Evolutionary conservation across 92 coral and sea anemone genomes (phyloP), one percentile per base, ranked within the genome.

Genomic region (Phymanthus crucifer): DNA sequence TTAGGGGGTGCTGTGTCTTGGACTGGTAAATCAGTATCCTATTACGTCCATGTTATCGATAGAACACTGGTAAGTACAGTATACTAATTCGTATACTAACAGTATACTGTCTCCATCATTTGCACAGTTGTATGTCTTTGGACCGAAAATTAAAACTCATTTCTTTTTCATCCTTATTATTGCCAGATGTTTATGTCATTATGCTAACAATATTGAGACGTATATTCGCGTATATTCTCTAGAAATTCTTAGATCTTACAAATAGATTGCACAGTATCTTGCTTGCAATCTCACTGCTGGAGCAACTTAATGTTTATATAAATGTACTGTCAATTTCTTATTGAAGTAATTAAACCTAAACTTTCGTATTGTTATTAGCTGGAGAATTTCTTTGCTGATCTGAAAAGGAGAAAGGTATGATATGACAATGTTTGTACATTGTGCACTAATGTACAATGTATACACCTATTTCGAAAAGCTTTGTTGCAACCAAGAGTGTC

Each of bases 11-110:
- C 98, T 35, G 99, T 96, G 7, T 96, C 99, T 2, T 96, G 99
- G 99, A 96, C 99, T 23, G 99, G 99, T 3, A 93, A 91, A 67
- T 93, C 99, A 23, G 99, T 96, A 11, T 96, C 99, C 0, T 96
- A 96, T 85, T 96, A 90, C 83, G 91, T 96, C 3, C 99, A 96
- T 74, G 89, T 89, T 75, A 87, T 96, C 70, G 99, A 96, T 75
- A 93, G 99, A 66, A 96, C 98, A 16, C 73, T 96, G 90, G 97
- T 92, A 54, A 81, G 92, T 34, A 64, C 10, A 35, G 4, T 35
- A 8, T n/a, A 32, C 31, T 21, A 6, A 4, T 29, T 54, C 64
- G 21, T 2, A 10, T 17, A 45, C 50, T 45, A n/a, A n/a, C n/a
- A n/a, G n/a, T n/a, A n/a, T n/a, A n/a, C n/a, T n/a, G n/a, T n/a